Evolutionary conservation across 2,888 invertebrate genomes (phyloP), one percentile per base, ranked within the genome.

Genomic region (Romanomermis culicivorax): DNA sequence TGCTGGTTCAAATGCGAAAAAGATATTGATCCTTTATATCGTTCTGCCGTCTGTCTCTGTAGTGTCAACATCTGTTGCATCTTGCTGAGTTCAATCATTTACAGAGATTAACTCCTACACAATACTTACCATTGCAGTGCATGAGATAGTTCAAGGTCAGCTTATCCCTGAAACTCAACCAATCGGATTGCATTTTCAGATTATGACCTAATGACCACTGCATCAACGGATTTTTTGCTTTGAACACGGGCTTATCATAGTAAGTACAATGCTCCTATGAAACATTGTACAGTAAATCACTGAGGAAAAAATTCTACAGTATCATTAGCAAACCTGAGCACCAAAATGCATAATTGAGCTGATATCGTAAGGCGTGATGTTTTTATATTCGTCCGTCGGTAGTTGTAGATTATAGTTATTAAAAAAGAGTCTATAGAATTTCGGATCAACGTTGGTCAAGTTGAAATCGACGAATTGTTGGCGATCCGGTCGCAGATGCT

Each of bases 331-430:
- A n/a, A 45, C 47, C 23, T 45, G 47, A 45, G 47, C 14, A 23
- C n/a, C 14, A 23, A 45, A 45, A 26, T 55, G 55, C 55, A 55
- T 55, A 42, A 55, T 20, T 17, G 42, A 42, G 30, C 43, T 29
- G 42, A 55, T 20, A 49, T 55, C 55, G 30, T 55, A 55, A 3
- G 48, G 24, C 4, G 54, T 54, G 23, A 54, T 4, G 4, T 25
- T 29, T 42, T 45, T 24, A 26, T 53, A 53, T 24, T 53, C 47
- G n/a, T n/a, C n/a, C n/a, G n/a, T n/a, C n/a, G n/a, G n/a, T n/a
- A n/a, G n/a, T n/a, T n/a, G n/a, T n/a, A n/a, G 42, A 25, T 25
- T 17, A 20, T 2, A 23, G 36, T 36, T 24, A 52, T n/a, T n/a
- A n/a, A n/a, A n/a, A n/a, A n/a, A n/a, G n/a, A n/a, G n/a, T n/a